Conservation (phyloP, 2,888 invertebrate genomes). For the Pristionchus mayeri region DNA sequence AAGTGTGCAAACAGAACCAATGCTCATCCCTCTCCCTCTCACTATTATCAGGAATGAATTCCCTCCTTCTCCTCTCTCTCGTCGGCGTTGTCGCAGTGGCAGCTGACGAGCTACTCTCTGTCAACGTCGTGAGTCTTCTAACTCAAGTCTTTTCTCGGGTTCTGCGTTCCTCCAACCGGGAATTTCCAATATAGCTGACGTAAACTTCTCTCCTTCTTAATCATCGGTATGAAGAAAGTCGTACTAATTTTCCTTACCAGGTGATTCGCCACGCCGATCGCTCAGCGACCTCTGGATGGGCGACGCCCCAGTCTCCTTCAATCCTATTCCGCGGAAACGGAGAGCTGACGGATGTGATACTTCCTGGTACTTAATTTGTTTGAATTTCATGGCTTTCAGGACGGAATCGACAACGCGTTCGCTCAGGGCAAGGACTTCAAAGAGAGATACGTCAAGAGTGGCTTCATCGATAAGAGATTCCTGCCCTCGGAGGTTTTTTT, state of each 20-base stretch:
- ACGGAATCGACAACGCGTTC: slow-evolving; percentile 28
- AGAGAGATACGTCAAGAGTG: slow-evolving; percentile 42
- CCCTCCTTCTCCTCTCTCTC: background rate
- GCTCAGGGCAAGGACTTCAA: slow-evolving; percentile 35
- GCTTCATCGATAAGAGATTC: slow-evolving; percentile 37
- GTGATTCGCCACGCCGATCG: slow-evolving; percentile 37
- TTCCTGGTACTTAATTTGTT: background rate
- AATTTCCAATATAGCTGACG: too few species aligned
- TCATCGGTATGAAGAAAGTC: too few species aligned
- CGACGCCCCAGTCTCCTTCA: background rate
- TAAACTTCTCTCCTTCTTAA: too few species aligned
- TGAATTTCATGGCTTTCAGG: background rate
- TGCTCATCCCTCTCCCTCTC: too few species aligned
- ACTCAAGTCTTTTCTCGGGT: background rate
- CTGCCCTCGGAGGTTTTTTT: background rate
- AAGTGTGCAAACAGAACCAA: background rate
- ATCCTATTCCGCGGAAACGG: slow-evolving; percentile 44
- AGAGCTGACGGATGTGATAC: slow-evolving; percentile 39
- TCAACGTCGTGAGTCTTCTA: background rate
- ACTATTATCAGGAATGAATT: slow-evolving; percentile 8
- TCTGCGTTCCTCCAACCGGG: background rate
- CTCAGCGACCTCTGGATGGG: background rate
- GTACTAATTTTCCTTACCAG: background rate
- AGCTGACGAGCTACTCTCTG: background rate
- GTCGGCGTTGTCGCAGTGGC: background rate